Conservation (phyloP, 2,888 invertebrate genomes). For the Epinotia ramella region DNA sequence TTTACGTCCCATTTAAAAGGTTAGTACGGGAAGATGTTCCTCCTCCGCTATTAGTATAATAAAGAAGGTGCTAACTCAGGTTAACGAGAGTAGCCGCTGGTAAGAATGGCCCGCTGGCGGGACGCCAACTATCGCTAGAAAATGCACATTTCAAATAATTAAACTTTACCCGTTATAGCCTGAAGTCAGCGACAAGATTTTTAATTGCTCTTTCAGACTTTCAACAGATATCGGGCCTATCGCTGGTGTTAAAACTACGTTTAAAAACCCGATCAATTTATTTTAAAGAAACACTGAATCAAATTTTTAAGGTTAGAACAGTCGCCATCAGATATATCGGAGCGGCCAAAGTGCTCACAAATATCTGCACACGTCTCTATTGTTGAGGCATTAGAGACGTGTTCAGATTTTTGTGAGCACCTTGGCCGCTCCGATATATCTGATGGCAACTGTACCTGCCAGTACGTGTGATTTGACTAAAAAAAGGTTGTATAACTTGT, state of each 20-base stretch:
- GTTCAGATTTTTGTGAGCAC: too few species aligned
- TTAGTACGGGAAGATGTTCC: slow-evolving; percentile 40
- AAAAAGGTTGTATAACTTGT: not conserved
- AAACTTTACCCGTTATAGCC: slow-evolving; percentile 55
- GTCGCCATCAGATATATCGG: too few species aligned
- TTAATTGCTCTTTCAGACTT: slow-evolving; percentile 43
- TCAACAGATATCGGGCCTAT: not conserved
- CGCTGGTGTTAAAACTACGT: not conserved
- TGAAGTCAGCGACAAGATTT: slow-evolving; percentile 39
- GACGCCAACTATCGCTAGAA: slow-evolving; percentile 39
- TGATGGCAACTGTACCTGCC: too few species aligned
- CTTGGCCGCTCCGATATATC: too few species aligned
- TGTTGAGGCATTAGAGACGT: too few species aligned
- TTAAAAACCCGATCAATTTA: too few species aligned
- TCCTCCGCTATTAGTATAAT: slow-evolving; percentile 54
- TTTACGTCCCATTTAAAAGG: slow-evolving; percentile 42
- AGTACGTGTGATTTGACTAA: not conserved
- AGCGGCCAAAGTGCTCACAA: too few species aligned
- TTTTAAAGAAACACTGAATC: too few species aligned
- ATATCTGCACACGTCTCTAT: too few species aligned
- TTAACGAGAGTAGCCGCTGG: slow-evolving; percentile 56
- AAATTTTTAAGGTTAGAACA: not conserved
- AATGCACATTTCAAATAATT: slow-evolving; percentile 60
- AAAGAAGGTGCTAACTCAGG: slow-evolving; percentile 61
- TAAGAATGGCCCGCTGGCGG: slow-evolving; percentile 41